A percentile compares a stretch with the other conserved stretches of the same genome.
phyloP scores from a whole-genome alignment of 2,113 vertebrate genomes.

The Scatophagus argus region DNA sequence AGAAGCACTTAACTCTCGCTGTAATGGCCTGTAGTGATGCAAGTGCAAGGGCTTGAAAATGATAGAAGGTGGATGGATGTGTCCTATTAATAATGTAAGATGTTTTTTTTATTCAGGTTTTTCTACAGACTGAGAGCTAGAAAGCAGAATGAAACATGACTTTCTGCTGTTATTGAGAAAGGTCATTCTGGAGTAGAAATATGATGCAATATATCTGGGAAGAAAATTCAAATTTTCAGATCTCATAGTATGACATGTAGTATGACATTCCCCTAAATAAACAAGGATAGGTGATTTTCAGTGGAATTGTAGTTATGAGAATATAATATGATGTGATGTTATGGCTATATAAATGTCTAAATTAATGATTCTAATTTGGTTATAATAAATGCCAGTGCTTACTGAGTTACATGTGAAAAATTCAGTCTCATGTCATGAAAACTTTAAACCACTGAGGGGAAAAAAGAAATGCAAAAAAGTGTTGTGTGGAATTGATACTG shows the following conservation, averaged over 20 bases:
- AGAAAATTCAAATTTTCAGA: not conserved
- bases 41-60: constrained; percentile 58
- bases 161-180: constrained; percentile 42
- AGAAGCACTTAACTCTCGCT: constrained; percentile 74
- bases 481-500: not conserved
- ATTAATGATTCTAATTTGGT: not conserved
- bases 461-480: not conserved
- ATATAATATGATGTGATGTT: not conserved
- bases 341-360: not conserved
- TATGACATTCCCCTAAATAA: not conserved
- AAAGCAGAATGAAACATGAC: constrained; percentile 52
- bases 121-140: constrained; percentile 25
- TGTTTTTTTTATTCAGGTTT: constrained; percentile 55
- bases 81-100: constrained; percentile 76
- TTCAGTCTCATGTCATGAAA: not conserved
- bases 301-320: not conserved
- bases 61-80: constrained; percentile 62
- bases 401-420: not conserved
- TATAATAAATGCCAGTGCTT: not conserved
- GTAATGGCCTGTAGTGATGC: constrained; percentile 73
- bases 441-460: not conserved
- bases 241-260: not conserved
- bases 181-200: not conserved
- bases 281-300: not conserved
- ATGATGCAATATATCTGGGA: not conserved